Evolutionary conservation across 2,888 invertebrate genomes (phyloP), one percentile per base, ranked within the genome.

Genomic region (Synanthedon myopaeformis): DNA sequence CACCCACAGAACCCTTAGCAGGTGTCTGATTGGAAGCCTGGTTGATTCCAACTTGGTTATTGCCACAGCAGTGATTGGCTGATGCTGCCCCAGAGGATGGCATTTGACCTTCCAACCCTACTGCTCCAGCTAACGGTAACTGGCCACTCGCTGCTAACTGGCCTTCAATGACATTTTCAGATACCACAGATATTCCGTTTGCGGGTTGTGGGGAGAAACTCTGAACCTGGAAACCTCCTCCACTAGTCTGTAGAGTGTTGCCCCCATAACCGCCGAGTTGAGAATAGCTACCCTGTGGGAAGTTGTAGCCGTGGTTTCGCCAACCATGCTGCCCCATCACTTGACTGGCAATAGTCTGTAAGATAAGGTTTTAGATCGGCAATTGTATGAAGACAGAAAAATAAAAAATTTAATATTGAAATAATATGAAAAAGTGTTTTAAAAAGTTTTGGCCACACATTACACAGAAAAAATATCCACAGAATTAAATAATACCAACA

Each of bases 21-120:
- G 23, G 19, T 19, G 12, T 11, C 4, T 14, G 13, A 23, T 19
- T 19, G 19, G 14, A 49, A 10, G 49, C 23, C 49, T 49, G 19
- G 10, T 67, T 59, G 53, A 71, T 71, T 3, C 67, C 72, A 1
- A 67, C 63, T 6, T 58, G 63, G 1, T 75, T 74, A 54, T 61
- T 61, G 4, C 79, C 78, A 42, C 77, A 76, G 11, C 71, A 67
- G 52, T 79, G 77, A 0, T 67, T 58, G 0, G 58, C 57, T 35
- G 42, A 42, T 4, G 23, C 19, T 10, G 51, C 48, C 42, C 35
- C 17, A 42, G 52, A 17, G 3, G 55, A 53, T 0, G 52, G 42
- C 48, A 51, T 41, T 2, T 14, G 28, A 10, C 55, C 53, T 28
- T 52, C 23, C 45, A 57, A 55, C n/a, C 48, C 50, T 12, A 55